A percentile compares a stretch with the other conserved stretches of the same genome.
These are phyloP conservation scores for Pherbina coryleti DNA, from an alignment of 2,888 invertebrate species.

Conservation along the genomic window DNA sequence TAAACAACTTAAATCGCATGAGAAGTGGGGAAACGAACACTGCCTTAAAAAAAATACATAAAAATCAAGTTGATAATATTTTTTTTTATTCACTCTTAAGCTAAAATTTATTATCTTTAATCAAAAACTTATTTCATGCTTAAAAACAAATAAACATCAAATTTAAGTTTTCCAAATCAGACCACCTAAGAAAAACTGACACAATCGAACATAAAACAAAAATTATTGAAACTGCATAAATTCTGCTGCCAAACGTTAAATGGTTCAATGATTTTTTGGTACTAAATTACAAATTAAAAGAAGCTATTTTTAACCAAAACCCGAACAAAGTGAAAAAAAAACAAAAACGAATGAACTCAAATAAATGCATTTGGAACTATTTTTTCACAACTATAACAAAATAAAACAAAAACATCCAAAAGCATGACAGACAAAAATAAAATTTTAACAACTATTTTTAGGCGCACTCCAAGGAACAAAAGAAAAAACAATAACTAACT, in stretches of 20 bases:
- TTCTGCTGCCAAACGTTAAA: not conserved
- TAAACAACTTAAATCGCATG: too few species aligned
- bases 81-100: too few species aligned
- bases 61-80: too few species aligned
- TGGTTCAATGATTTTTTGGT: slow-evolving; percentile 14
- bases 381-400: slow-evolving; percentile 1
- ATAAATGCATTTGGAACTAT: not conserved
- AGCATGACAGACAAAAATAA: not conserved
- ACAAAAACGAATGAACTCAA: not conserved
- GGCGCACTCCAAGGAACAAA: not conserved
- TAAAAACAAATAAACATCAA: too few species aligned
- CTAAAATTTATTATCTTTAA: too few species aligned
- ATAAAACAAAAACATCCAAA: not conserved
- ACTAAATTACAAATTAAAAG: not conserved
- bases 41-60: too few species aligned
- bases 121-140: too few species aligned
- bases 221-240: not conserved
- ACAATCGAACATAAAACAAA: too few species aligned
- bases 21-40: too few species aligned
- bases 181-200: too few species aligned
- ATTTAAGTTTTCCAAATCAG: too few species aligned
- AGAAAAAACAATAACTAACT: not conserved
- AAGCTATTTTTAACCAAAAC: not conserved
- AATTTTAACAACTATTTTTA: slow-evolving; percentile 1
- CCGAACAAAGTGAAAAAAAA: not conserved